A percentile compares a stretch with the other conserved stretches of the same genome.
phyloP scores from a whole-genome alignment of 1,140 invertebrate genomes.

The Helicoverpa zea region DNA sequence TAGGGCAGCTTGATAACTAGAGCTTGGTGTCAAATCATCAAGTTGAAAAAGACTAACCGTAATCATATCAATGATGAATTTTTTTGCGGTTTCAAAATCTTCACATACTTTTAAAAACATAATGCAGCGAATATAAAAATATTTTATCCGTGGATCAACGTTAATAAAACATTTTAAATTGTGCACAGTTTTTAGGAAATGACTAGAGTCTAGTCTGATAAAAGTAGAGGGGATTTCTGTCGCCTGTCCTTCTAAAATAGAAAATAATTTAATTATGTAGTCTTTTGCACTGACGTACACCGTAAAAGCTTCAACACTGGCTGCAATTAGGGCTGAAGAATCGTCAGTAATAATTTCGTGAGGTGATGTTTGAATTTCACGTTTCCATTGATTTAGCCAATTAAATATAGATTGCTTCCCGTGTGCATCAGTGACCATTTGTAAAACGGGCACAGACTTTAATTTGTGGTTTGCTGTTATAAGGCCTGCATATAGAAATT shows the following conservation, averaged over 20 bases:
- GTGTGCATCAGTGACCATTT: constrained; percentile 27
- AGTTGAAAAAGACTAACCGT: constrained; percentile 13
- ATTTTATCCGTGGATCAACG: constrained; percentile 16
- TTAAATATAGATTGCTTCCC: constrained; percentile 4
- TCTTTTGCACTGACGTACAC: too few species aligned
- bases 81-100: constrained; percentile 23
- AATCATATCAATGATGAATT: constrained; percentile 6
- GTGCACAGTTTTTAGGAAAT: too few species aligned
- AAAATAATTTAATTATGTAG: constrained; percentile 6
- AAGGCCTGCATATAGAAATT: constrained; percentile 19
- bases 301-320: background rate
- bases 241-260: constrained; percentile 1
- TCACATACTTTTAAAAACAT: constrained; percentile 28
- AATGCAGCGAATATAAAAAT: constrained; percentile 34
- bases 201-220: too few species aligned
- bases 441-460: constrained; percentile 20
- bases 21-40: constrained; percentile 9
- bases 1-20: constrained; percentile 14
- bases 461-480: constrained; percentile 23
- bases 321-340: constrained; percentile 13
- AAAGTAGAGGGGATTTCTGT: too few species aligned
- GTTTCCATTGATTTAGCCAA: constrained; percentile 23
- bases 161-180: constrained; percentile 23
- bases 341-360: constrained; percentile 28
- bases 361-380: background rate